Conservation (phyloP, 1,140 invertebrate species). For the Nephotettix cincticeps region DNA sequence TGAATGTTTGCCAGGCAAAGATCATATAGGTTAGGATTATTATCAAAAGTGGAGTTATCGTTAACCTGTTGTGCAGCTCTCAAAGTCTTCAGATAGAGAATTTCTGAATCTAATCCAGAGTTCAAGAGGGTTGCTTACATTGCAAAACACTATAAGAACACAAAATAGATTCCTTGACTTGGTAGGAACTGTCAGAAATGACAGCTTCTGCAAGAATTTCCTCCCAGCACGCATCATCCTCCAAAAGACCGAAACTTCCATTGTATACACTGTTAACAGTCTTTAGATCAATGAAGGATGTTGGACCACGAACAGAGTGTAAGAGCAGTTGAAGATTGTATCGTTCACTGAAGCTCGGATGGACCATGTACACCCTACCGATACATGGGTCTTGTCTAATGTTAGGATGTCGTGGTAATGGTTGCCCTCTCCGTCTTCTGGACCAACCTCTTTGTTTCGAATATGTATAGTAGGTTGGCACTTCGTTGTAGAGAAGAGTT, state of each 20-base stretch:
- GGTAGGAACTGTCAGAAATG: neutral
- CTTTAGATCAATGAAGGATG: conserved; percentile 45
- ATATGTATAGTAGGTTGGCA: neutral
- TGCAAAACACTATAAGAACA: neutral
- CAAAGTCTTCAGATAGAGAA: neutral
- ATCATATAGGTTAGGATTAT: neutral
- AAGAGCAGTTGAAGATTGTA: conserved; percentile 49
- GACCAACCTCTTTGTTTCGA: neutral
- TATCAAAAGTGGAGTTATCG: too few species aligned
- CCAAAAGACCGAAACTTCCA: conserved; percentile 43
- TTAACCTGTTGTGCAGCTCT: neutral
- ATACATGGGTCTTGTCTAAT: conserved; percentile 38
- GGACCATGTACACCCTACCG: conserved; percentile 46
- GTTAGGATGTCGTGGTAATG: conserved; percentile 33
- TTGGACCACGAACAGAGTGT: conserved; percentile 47
- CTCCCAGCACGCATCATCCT: conserved; percentile 44
- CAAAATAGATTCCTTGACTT: neutral
- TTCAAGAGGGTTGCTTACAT: neutral
- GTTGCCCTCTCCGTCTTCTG: neutral
- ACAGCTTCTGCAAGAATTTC: neutral
- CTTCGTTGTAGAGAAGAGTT: neutral
- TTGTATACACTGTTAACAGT: conserved; percentile 42
- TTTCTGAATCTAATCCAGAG: neutral
- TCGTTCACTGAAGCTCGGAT: conserved; percentile 47
- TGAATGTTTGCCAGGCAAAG: neutral